Evolutionary conservation across 2,797 vertebrate species (phyloP), one percentile per base, ranked within the genome.

Genomic region (Manis javanica): DNA sequence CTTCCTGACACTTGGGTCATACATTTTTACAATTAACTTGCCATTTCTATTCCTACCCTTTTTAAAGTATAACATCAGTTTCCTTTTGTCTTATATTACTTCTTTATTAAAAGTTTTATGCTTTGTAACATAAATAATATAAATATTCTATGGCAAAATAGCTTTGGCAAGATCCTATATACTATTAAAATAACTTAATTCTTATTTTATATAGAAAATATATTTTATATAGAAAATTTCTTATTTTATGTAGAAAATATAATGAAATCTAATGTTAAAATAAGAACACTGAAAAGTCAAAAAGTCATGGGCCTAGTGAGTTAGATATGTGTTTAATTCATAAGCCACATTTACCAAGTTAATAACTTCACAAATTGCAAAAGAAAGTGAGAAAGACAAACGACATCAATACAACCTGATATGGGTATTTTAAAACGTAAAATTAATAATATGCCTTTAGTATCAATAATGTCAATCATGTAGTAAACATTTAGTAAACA

Each of bases 181-280:
- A 63, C 9, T 51, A 66, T 83, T 71, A 63, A 64, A 81, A 55
- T 71, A 51, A 72, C 16, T 23, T 42, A 61, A 72, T 53, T 46
- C 2, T 18, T 74, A 37, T 37, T 37, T 37, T 37, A 37, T 37
- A 37, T 37, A 37, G 37, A 37, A 37, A 37, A 37, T 37, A 37
- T 37, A 37, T 37, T 37, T 37, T 37, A 3, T 37, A 37, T 37
- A 37, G 37, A 37, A 37, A 37, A 37, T 37, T 37, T 37, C 37
- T 37, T 37, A 37, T 37, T 37, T 37, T 37, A 37, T 37, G 37
- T 37, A 37, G 37, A 87, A 39, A 13, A 3, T 34, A 19, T n/a
- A 82, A 87, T 69, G n/a, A 97, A 82, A 88, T 42, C 8, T 81
- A 81, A 57, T 23, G 87, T 55, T 31, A 57, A 90, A 96, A 49